phyloP scores from a whole-genome alignment of 2,113 vertebrate genomes.

The Campylomormyrus tamandua region DNA sequence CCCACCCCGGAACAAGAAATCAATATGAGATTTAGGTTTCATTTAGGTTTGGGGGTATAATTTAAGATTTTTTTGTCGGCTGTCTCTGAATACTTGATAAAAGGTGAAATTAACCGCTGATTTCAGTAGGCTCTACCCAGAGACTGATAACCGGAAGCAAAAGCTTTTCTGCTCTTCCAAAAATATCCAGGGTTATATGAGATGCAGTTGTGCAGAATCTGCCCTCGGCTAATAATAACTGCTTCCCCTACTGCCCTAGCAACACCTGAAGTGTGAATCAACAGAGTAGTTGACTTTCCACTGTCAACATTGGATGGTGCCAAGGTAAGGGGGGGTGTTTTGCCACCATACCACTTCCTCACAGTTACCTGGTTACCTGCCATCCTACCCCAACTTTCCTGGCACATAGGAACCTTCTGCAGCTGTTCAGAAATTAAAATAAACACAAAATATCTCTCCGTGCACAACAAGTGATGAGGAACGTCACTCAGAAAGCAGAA shows the following conservation, averaged over 20 bases:
- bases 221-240: conserved; percentile 17
- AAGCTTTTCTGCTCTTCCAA: background rate
- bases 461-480: background rate
- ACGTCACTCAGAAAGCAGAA: background rate
- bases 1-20: background rate
- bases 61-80: background rate
- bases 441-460: background rate
- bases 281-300: background rate
- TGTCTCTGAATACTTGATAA: background rate
- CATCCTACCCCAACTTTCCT: background rate
- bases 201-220: conserved; percentile 10
- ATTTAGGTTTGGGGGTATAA: background rate
- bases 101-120: background rate
- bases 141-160: background rate
- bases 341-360: background rate
- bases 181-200: conserved; percentile 23
- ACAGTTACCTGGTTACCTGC: background rate
- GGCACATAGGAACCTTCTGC: background rate
- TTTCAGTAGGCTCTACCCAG: background rate
- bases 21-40: background rate
- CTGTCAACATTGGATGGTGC: background rate
- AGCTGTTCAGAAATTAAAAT: background rate
- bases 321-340: background rate
- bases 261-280: background rate
- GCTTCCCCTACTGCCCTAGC: background rate